phyloP scores from a whole-genome alignment of 2,888 invertebrate genomes.

The Athripsodes cinereus region DNA sequence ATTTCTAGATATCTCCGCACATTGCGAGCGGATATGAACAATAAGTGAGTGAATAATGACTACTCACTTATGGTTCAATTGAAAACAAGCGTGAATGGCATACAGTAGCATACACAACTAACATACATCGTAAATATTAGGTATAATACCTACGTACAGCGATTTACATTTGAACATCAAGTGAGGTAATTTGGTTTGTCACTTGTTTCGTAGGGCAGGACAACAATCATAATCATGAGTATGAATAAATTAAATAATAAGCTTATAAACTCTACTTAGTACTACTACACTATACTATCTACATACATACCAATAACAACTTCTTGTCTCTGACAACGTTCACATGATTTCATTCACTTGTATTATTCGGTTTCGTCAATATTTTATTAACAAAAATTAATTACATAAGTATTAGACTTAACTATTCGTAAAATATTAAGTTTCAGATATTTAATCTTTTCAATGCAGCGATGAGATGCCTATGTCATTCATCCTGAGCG shows the following conservation, averaged over 20 bases:
- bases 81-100: conserved; percentile 11
- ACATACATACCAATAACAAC: too few species aligned
- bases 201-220: conserved; percentile 1
- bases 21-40: conserved; percentile 25
- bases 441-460: too few species aligned
- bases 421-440: too few species aligned
- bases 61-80: conserved; percentile 26
- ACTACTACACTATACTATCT: too few species aligned
- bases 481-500: too few species aligned
- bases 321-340: too few species aligned
- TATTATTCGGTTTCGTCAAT: too few species aligned
- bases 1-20: conserved; percentile 6
- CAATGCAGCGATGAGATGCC: too few species aligned
- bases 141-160: background rate
- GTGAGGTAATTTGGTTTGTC: background rate
- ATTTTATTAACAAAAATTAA: too few species aligned
- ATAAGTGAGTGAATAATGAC: conserved; percentile 21
- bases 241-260: background rate
- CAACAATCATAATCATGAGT: background rate
- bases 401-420: too few species aligned
- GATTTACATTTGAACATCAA: background rate
- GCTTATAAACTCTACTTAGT: background rate
- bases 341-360: too few species aligned
- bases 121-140: background rate
- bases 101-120: background rate